phyloP scores from a whole-genome alignment of 92 coral and sea anemone genomes.

The Isaurus tuberculatus region DNA sequence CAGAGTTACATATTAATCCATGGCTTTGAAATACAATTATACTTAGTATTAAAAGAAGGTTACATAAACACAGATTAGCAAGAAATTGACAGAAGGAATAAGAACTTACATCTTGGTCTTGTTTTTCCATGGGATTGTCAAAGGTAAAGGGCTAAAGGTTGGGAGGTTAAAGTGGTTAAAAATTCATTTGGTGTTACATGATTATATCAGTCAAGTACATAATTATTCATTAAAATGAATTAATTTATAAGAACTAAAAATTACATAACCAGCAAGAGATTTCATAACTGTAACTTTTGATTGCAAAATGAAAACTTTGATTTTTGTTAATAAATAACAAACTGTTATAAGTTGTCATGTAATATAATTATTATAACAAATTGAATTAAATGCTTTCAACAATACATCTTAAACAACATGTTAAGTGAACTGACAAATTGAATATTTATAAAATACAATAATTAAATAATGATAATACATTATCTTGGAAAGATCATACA shows the following conservation, averaged over 20 bases:
- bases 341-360: too few species aligned
- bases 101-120: constrained; percentile 43
- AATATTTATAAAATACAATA: too few species aligned
- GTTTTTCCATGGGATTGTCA: constrained; percentile 33
- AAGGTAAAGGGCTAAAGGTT: constrained; percentile 42
- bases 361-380: too few species aligned
- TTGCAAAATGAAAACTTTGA: too few species aligned
- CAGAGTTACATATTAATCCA: not conserved
- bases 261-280: constrained; percentile 23
- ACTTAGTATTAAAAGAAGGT: not conserved
- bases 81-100: not conserved
- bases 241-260: not conserved
- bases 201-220: too few species aligned
- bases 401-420: too few species aligned
- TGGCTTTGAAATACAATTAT: not conserved
- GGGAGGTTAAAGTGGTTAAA: constrained; percentile 14
- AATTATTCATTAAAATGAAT: not conserved
- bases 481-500: too few species aligned
- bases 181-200: not conserved
- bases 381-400: too few species aligned
- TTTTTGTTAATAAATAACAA: too few species aligned
- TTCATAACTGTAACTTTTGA: too few species aligned
- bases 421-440: too few species aligned
- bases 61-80: not conserved
- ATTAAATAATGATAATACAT: too few species aligned